Evolutionary conservation across 2,888 invertebrate species (phyloP), one percentile per base, ranked within the genome.

Genomic region (Xylophagus ater): DNA sequence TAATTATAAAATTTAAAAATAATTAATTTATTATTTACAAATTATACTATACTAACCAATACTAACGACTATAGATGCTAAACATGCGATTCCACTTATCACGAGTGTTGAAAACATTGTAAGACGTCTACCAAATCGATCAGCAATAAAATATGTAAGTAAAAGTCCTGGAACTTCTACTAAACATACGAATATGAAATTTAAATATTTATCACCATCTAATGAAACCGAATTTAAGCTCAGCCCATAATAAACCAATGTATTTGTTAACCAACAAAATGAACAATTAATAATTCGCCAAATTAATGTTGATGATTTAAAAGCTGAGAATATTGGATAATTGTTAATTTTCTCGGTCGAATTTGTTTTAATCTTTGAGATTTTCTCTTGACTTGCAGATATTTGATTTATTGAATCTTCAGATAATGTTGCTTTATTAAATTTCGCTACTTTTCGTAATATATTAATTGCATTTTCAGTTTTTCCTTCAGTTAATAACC

Each of bases 261-360:
- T 78, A 51, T 80, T 77, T 0, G 83, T 78, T 12, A 83, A 74
- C 84, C 84, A 85, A 67, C 82, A 83, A 49, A 82, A 73, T n/a
- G 78, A 78, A 47, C 82, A 81, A 35, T 76, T 75, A 2, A 70
- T 43, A 37, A 65, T 57, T 26, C 63, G 54, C 55, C 59, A 59
- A 33, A 57, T 53, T 13, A 64, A 47, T 34, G 50, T 53, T 17
- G 40, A 29, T 15, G 44, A 45, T 20, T 33, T 42, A 13, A 48
- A 43, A 30, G 43, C 42, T 13, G 14, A 10, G 6, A 18, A 18
- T 10, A 44, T 35, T 8, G 41, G 44, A 21, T 41, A 39, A 15
- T 37, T 20, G 10, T 37, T 24, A 3, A 14, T 31, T 12, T 9
- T 34, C 28, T n/a, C 33, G 21, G 5, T 19, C 23, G 14, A 2